Base-by-base conservation (phyloP, 2,888 invertebrate species). In the Noctua pronuba region DNA sequence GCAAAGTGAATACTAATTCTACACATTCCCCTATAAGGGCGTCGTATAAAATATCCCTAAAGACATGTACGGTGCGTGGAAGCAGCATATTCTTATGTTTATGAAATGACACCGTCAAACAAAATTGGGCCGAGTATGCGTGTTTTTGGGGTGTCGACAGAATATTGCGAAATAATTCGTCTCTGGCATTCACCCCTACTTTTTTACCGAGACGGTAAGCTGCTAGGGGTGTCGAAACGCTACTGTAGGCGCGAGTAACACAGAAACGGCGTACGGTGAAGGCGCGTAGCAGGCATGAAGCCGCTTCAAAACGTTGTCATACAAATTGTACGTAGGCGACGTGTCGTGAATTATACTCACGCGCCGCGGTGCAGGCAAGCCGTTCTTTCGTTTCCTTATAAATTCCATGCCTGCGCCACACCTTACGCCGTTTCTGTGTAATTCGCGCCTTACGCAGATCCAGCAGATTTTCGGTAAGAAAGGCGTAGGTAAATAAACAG, bases 1-100 rank as follows among this genome's bases (percentile, higher is more conserved):
- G 84, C 77, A 73, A 73, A 84, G 64, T 82, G 88, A 89, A 89
- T 89, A 88, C 80, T 86, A 88, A 89, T 84, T 79, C 69, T 58
- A 65, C 55, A 77, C 66, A 75, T 64, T 75, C 65, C 78, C 49
- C 62, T 77, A 73, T 24, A 62, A 65, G 69, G 55, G 71, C 44
- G 70, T 68, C 58, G 79, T 64, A 58, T 71, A 84, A 79, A 84
- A 70, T 76, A 73, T 78, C 31, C 44, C 38, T 55, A 68, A 73
- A 86, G 38, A 66, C 74, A 72, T 60, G 70, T 68, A 73, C 46
- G 44, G 35, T 83, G 38, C 72, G 58, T 73, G 65, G 28, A 67
- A 73, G 16, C 38, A 58, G 70, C 67, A 73, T 58, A 67, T 73
- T 75, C 64, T 79, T 83, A 38, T 80, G 73, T 82, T 70, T 74